Evolutionary conservation across 2,113 vertebrate genomes (phyloP).

Genomic region (Motacilla tschutschensis): DNA sequence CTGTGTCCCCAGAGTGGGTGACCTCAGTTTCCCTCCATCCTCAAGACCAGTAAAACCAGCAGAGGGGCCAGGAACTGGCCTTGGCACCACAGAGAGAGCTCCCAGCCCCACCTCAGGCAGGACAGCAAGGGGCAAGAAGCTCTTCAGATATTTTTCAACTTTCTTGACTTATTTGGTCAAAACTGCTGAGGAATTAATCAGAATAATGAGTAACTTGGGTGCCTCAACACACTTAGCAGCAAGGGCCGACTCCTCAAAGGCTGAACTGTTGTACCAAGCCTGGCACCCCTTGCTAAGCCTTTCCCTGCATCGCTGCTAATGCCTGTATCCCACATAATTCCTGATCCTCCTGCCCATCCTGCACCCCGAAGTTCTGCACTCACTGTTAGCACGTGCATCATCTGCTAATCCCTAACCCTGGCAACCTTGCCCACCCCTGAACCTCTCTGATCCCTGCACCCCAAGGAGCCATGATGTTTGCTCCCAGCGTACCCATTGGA

Average conservation of each 20-base stretch:
- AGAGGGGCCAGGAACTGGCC: rapidly evolving
- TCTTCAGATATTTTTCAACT: slow-evolving; percentile 7
- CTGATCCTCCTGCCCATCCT: not conserved
- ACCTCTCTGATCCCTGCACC: not conserved
- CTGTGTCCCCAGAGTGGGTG: not conserved
- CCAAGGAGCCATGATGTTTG: not conserved
- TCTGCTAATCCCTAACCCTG: not conserved
- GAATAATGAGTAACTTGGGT: slow-evolving; percentile 8
- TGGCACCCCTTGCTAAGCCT: not conserved
- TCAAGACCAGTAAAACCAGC: not conserved
- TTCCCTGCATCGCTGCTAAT: rapidly evolving
- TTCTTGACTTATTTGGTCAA: slow-evolving; percentile 60
- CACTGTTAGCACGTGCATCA: not conserved
- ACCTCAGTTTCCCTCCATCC: not conserved
- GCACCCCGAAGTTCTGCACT: not conserved
- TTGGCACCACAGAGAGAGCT: not conserved
- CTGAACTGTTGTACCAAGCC: not conserved
- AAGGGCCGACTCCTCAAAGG: rapidly evolving
- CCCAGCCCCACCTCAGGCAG: not conserved
- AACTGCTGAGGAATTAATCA: slow-evolving; percentile 4
- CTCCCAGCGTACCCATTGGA: rapidly evolving
- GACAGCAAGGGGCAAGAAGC: not conserved
- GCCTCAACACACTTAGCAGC: not conserved
- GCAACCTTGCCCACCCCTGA: not conserved
- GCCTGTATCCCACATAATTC: not conserved